Evolutionary conservation across 2,797 vertebrate species (phyloP).

Genomic region (Psittacula derbiana): DNA sequence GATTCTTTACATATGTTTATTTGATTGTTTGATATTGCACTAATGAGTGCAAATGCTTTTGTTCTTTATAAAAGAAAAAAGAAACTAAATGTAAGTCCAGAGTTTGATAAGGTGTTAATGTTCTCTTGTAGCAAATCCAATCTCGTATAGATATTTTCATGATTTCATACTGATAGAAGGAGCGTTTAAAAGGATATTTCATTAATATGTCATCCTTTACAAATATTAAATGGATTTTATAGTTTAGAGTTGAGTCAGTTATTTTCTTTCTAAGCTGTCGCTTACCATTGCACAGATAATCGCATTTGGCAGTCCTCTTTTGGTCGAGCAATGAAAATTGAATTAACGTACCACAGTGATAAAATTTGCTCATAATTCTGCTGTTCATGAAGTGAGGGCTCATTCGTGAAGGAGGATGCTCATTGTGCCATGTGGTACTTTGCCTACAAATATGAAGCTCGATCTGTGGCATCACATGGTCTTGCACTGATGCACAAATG

Average conservation of each 20-base stretch:
- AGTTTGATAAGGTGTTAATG: neutral
- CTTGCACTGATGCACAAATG: neutral
- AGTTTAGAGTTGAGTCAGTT: neutral
- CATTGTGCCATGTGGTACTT: neutral
- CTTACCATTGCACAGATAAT: neutral
- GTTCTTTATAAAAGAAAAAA: neutral
- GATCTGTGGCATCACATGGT: neutral
- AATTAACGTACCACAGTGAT: slow-evolving; percentile 9
- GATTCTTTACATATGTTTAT: neutral
- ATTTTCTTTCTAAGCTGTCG: slow-evolving; percentile 16
- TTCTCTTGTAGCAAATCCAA: neutral
- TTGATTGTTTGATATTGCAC: neutral
- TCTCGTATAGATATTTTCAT: neutral
- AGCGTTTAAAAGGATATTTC: neutral
- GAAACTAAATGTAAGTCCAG: neutral
- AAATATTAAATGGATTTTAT: neutral
- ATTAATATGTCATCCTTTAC: neutral
- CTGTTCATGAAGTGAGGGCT: neutral
- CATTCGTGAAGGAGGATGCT: neutral
- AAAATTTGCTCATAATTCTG: slow-evolving; percentile 17
- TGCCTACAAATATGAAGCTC: slow-evolving; percentile 12
- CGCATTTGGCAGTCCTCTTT: neutral
- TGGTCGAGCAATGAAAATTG: neutral
- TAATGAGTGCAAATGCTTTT: neutral
- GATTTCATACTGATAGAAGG: neutral